Percentiles rank a stretch among this genome's conserved stretches.
Conservation (phyloP, 1,140 invertebrate species). For the Philopotamus ludificatus region DNA sequence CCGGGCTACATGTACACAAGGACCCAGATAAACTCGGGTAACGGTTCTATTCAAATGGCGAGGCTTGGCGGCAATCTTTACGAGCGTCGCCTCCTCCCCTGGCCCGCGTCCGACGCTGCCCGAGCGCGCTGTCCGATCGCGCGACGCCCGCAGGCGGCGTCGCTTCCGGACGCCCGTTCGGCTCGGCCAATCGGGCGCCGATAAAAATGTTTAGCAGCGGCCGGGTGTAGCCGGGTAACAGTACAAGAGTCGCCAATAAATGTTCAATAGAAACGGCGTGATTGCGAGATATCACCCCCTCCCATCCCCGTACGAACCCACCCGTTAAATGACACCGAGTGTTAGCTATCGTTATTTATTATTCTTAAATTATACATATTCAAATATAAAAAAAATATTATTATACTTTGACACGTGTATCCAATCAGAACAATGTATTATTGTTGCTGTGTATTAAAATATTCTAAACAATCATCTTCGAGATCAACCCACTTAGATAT, state of each 20-base stretch:
- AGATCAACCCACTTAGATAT: too few species aligned
- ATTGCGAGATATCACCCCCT: constrained; percentile 15
- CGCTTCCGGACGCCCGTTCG: background rate
- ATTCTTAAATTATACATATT: too few species aligned
- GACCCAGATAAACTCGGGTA: constrained; percentile 22
- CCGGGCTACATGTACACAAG: constrained; percentile 16
- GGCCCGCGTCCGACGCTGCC: background rate
- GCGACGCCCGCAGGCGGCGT: background rate
- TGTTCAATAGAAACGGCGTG: constrained; percentile 6
- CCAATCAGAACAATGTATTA: too few species aligned
- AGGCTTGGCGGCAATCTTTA: constrained; percentile 23
- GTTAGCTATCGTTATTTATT: too few species aligned
- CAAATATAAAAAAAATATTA: too few species aligned
- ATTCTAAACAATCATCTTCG: too few species aligned
- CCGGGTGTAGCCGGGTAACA: background rate
- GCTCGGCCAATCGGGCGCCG: background rate
- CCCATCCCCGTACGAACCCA: too few species aligned
- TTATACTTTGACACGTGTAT: too few species aligned
- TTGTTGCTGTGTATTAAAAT: too few species aligned
- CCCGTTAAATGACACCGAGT: background rate
- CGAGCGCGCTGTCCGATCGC: background rate
- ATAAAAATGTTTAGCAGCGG: background rate
- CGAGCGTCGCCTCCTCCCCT: constrained; percentile 10
- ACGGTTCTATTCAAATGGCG: constrained; percentile 23
- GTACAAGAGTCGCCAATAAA: constrained; percentile 8